Evolutionary conservation across 1,140 invertebrate species (phyloP), one percentile per base, ranked within the genome.

Genomic region (Drosophila malerkotliana): DNA sequence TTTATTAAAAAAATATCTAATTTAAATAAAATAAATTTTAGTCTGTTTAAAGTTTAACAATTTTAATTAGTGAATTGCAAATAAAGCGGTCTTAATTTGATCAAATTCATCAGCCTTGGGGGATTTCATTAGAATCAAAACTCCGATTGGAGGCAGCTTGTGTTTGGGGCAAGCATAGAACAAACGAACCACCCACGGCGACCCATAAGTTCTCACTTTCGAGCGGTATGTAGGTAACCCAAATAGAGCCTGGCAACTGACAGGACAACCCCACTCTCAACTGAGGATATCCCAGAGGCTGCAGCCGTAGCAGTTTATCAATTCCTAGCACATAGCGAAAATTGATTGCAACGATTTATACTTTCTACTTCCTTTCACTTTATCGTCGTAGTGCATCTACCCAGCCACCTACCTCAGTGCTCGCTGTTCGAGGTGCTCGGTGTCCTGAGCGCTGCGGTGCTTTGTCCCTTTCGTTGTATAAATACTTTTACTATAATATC

Each of bases 331-430:
- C 84, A 89, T 83, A 89, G 82, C 79, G 87, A 88, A 88, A 88
- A 88, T 88, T 88, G 83, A 88, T 88, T 83, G 83, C 83, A 83
- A 88, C 83, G 83, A 88, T 88, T 88, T 88, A 88, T 88, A 88
- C 83, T 88, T 88, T 88, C 83, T 88, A 88, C 83, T 89, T 88
- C 83, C 83, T 88, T 88, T 88, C 83, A 88, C 83, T 88, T 88
- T 88, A 89, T 89, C 80, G 77, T 58, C 74, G 60, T 52, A 68
- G 55, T 82, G 69, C 79, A 82, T 79, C 66, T 64, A 64, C 51
- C 34, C 34, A 12, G 10, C 12, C 45, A 63, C 58, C 73, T 73
- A 41, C 28, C 52, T 59, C 45, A 30, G 14, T 15, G 24, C 41
- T 48, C 24, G 18, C 34, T 37, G 55, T 24, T 5, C 26, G 51